Base-by-base conservation (phyloP, 2,888 invertebrate genomes). In the Tetragonisca angustula region DNA sequence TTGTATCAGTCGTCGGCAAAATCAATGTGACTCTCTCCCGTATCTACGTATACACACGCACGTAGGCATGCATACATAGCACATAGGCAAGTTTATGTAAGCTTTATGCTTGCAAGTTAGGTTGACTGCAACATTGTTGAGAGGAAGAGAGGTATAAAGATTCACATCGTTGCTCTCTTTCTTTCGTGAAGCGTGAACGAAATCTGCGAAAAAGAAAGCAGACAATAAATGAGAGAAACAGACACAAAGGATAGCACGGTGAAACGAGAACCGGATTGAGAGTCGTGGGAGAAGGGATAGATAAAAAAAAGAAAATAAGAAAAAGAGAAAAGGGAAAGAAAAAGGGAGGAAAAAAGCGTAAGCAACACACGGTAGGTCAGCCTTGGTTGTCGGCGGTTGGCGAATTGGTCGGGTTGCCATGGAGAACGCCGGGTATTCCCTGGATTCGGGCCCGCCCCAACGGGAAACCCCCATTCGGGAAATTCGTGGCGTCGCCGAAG, bases 1-100 rank as follows among this genome's bases (percentile, higher is more conserved):
- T 94, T 94, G 93, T 93, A 94, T 93, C 93, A 93, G 91, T 93
- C 93, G 93, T 93, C 93, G 93, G 93, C 93, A 92, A 94, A 94
- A 93, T 94, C 92, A 93, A 94, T 92, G 91, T 90, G 88, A 83
- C 87, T 85, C 84, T 65, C 65, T 70, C 69, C 61, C 80, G 68
- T 11, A n/a, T 61, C 6, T 49, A 19, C 24, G 27, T 62, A 27
- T 43, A 56, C 43, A 61, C 67, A 54, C 49, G 19, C 43, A 59
- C 21, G 17, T 2, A 62, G 2, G 50, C 6, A n/a, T 21, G 52
- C 21, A 21, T 59, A 50, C 21, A 24, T 50, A 27, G 65, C 50
- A 43, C 24, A 32, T 9, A 13, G 19, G 32, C 4, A 69, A 50
- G 27, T 21, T 1, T n/a, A 27, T 27, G 52, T 36, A 43, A 36